Conservation (phyloP, 2,113 vertebrate genomes). For the Proteles cristata region DNA sequence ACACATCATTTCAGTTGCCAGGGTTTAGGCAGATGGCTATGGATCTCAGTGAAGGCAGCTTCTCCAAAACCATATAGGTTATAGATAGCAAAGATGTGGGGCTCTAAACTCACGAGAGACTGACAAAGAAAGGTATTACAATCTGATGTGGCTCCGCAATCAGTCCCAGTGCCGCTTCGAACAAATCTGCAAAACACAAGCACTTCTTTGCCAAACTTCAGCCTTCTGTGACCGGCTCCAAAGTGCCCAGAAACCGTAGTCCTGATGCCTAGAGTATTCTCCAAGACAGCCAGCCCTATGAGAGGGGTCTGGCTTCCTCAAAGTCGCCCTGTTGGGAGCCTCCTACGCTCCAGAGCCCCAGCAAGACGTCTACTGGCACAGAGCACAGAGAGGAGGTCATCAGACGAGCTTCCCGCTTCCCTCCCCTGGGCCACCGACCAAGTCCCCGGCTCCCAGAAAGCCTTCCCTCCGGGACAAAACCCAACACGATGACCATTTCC, state of each 20-base stretch:
- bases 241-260: background rate
- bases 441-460: background rate
- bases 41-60: background rate
- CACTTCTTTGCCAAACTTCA: background rate
- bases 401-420: background rate
- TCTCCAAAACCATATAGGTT: background rate
- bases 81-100: background rate
- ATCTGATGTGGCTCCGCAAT: background rate
- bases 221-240: background rate
- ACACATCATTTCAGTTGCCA: background rate
- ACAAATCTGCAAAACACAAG: background rate
- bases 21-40: background rate
- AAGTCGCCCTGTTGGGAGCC: background rate
- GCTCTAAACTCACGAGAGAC: background rate
- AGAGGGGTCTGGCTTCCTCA: background rate
- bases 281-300: background rate
- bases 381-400: background rate
- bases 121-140: background rate
- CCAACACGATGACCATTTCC: rapidly evolving
- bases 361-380: rapidly evolving
- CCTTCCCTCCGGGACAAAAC: background rate
- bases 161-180: background rate
- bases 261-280: rapidly evolving
- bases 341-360: background rate
- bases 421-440: background rate